Conservation (phyloP, 30 jellyfish, hydroid and myxozoan species). For the Turritopsis rubra region DNA sequence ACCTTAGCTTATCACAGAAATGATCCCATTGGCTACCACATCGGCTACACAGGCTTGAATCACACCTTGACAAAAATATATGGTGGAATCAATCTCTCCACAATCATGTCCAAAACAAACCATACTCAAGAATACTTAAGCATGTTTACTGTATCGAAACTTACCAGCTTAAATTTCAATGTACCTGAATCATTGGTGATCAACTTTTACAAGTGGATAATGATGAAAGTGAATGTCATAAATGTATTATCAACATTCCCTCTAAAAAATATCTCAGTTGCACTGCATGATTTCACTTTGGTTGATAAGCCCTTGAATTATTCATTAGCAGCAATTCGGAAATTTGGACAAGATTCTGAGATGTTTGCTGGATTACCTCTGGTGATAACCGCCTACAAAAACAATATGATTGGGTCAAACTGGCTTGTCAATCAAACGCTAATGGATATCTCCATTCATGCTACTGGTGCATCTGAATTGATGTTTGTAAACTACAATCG, state of each 20-base stretch:
- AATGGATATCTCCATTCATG: not conserved
- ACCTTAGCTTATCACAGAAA: not conserved
- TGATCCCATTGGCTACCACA: not conserved
- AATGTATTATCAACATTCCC: not conserved
- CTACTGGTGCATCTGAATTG: not conserved
- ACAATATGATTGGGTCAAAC: not conserved
- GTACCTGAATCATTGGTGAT: not conserved
- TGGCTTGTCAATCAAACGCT: not conserved
- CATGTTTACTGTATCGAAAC: not conserved
- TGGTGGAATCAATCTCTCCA: not conserved
- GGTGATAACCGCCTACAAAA: not conserved
- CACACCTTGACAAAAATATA: not conserved
- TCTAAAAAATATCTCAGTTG: not conserved
- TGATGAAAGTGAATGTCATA: not conserved
- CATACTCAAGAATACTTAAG: not conserved
- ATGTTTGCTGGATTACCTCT: not conserved
- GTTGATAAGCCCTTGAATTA: not conserved
- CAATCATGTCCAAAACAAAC: not conserved
- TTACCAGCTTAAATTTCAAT: not conserved
- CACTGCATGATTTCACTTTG: not conserved
- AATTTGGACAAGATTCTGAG: not conserved
- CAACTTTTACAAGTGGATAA: constrained; percentile 1
- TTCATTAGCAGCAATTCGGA: not conserved
- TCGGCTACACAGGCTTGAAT: not conserved
- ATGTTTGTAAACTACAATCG: not conserved